Evolutionary conservation across 2,113 vertebrate genomes (phyloP).

Genomic region (Pyrgilauda ruficollis): DNA sequence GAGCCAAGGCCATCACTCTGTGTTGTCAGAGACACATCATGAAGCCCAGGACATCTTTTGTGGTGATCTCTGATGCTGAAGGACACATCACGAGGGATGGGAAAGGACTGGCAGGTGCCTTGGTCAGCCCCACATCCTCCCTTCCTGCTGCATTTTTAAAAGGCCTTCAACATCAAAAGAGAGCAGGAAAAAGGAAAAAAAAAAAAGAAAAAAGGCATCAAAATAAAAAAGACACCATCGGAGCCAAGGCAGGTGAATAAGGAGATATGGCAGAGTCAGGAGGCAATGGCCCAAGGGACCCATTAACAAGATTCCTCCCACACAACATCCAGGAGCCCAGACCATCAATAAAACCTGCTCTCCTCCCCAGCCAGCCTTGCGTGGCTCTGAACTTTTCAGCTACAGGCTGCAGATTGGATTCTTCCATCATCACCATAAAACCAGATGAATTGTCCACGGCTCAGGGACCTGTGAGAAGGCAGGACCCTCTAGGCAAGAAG

Average conservation of each 20-base stretch:
- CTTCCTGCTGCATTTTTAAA: not conserved
- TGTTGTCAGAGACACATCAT: not conserved
- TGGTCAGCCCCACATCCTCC: not conserved
- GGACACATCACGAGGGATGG: fast-evolving
- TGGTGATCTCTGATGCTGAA: fast-evolving
- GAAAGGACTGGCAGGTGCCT: not conserved
- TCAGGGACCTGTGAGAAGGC: slow-evolving; percentile 23
- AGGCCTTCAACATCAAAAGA: not conserved
- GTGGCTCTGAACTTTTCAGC: slow-evolving; percentile 7
- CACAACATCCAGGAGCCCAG: slow-evolving; percentile 9
- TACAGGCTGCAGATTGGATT: slow-evolving; percentile 24
- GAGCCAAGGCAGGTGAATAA: not conserved
- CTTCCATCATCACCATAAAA: slow-evolving; percentile 46
- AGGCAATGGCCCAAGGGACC: slow-evolving; percentile 16
- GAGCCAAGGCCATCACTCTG: not conserved
- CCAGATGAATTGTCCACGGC: not conserved
- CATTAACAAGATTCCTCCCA: slow-evolving; percentile 46
- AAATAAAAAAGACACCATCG: fast-evolving
- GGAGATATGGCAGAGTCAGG: slow-evolving; percentile 11
- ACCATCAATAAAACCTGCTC: slow-evolving; percentile 48
- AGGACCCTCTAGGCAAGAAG: not conserved
- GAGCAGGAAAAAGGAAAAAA: fast-evolving
- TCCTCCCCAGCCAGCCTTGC: not conserved
- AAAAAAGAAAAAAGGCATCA: not conserved
- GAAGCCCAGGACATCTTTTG: not conserved